Base-by-base conservation (phyloP, 1,140 invertebrate genomes). In the Papilio polyxenes region DNA sequence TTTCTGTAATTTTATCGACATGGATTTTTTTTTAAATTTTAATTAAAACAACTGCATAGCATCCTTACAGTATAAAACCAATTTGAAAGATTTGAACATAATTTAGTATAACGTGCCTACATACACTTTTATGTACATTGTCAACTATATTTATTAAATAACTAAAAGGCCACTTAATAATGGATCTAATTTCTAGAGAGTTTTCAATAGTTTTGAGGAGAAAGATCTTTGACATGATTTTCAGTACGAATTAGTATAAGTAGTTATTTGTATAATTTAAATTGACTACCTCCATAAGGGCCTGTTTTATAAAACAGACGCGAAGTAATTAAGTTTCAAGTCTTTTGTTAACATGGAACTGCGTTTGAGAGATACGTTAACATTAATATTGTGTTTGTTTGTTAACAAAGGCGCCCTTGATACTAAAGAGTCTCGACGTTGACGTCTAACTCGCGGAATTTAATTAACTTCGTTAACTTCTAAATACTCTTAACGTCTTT, bases 401-500 rank as follows among this genome's bases (percentile, higher is more conserved):
- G 89, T 92, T 90, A 90, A 92, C 90, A 91, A 92, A 92, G 87
- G 87, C 89, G 87, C 90, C 89, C 91, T 92, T 92, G 89, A 90
- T 91, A 89, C 89, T 91, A 89, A 91, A 91, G 89, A 93, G 88
- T 87, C 88, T 84, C 88, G 86, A 85, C 87, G 90, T 89, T 89
- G 89, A 91, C 89, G 89, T 90, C 92, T 90, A 91, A 93, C 92
- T 92, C 89, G 88, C 86, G 88, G 89, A 92, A 93, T 94, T 93
- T 94, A 94, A 94, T 94, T 94, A 94, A 93, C 91, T 94, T 94
- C 89, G 90, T 93, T 94, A 94, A 93, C 91, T 94, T 92, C 90
- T 92, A 94, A 94, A 94, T 91, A 92, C 92, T 94, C 93, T 92
- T 93, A 93, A 92, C 91, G 92, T 93, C 93, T 94, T 92, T 92